A percentile compares a stretch with the other conserved stretches of the same genome.
Evolutionary conservation across 2,888 invertebrate species (phyloP).

Genomic region (Argynnis bischoffii): DNA sequence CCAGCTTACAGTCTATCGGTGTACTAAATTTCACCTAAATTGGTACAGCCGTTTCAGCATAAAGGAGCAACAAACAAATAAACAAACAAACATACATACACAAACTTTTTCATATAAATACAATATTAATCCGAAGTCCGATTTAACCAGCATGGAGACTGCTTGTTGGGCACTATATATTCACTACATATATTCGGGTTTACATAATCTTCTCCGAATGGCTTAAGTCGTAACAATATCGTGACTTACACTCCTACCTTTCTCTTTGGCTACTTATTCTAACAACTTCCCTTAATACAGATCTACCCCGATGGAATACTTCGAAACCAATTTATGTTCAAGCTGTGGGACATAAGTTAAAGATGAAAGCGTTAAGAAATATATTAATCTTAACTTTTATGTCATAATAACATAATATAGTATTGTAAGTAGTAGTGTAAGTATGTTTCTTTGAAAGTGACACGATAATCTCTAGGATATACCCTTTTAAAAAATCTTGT

Average conservation of each 20-base stretch:
- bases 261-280: conserved; percentile 31
- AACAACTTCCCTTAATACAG: conserved; percentile 61
- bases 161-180: not conserved
- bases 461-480: no score
- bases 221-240: conserved; percentile 33
- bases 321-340: conserved; percentile 77
- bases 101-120: not conserved
- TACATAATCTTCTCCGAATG: not conserved
- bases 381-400: not conserved
- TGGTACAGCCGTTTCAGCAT: no score
- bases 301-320: conserved; percentile 70
- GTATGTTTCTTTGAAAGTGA: no score
- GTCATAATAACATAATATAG: not conserved
- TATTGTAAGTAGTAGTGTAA: no score
- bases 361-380: conserved; percentile 24
- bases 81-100: not conserved
- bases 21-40: no score
- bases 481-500: no score
- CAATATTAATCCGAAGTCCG: no score
- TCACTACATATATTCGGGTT: not conserved
- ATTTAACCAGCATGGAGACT: no score
- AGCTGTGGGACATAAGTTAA: conserved; percentile 45
- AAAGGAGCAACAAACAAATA: not conserved
- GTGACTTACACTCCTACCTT: conserved; percentile 38
- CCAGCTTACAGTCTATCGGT: no score